Base-by-base conservation (phyloP, 2,113 vertebrate species). In the Sylvilagus bachmani region DNA sequence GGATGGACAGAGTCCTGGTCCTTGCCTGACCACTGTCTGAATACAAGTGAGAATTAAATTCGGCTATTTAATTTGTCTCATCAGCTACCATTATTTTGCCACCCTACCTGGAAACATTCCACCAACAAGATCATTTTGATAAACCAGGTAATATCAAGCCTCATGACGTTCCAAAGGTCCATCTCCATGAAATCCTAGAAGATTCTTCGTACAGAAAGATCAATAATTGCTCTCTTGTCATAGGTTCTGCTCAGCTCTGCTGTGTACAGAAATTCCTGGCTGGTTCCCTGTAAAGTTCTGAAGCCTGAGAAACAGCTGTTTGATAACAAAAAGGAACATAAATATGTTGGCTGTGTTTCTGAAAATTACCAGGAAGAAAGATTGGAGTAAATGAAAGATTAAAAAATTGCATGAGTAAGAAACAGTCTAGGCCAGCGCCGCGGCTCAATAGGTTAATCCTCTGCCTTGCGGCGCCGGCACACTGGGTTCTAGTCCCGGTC, bases 221-320 rank as follows among this genome's bases (percentile, higher is more conserved):
- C 90, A 93, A 83, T 96, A 89, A 71, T 84, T 93, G 73, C 31
- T 58, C 13, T 88, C 49, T 19, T 83, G 49, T 77, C 86, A 89
- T 13, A 84, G 62, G 5, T 93, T 17, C 38, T 91, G 71, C 62
- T 96, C 49, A 10, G n/a, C 77, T 91, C 80, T 78, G 84, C 69
- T 51, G 21, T 70, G 77, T 7, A 53, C 73, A 81, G 70, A 61
- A 93, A 53, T 82, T 94, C 62, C 70, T 93, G 53, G 51, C 89
- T 89, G 92, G 44, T 55, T 62, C 75, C 75, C 93, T 90, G 36
- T 80, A 96, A 96, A 93, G 5, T 81, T 93, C 67, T 78, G 77
- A 94, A 94, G 87, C 58, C 55, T 90, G 33, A 96, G 79, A 93
- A 94, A 94, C 71, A 96, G 91, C 89, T 94, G 53, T 91, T 94